Evolutionary conservation across 2,888 invertebrate genomes (phyloP), one percentile per base, ranked within the genome.

Genomic region (Pseudanteris insignis): DNA sequence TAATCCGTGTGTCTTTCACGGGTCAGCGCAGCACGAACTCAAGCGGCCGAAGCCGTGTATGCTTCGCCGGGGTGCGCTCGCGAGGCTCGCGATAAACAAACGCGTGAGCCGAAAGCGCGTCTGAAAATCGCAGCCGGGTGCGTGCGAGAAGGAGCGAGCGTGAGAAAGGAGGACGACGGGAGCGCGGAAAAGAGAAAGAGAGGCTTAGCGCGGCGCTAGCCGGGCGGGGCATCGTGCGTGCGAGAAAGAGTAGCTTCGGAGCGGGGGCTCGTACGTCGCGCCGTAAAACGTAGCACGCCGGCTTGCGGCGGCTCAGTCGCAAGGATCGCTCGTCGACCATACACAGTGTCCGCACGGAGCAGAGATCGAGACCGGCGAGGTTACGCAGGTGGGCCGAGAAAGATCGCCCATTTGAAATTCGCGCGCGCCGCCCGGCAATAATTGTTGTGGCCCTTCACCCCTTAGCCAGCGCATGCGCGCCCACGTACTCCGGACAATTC

Each of bases 261-360:
- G 58, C 34, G 48, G 44, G 60, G 54, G 43, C 24, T 28, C 48
- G 33, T 40, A 43, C 38, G 38, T 30, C 61, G 61, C 58, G 62
- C 65, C 64, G 72, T 74, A 69, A 72, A 75, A 70, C 70, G 66
- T 65, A 68, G 66, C 63, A 67, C 65, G 64, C 62, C 69, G 67
- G 60, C 65, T 69, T 68, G 72, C 69, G 72, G 73, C 73, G 74
- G 72, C 70, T 75, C 73, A 78, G 77, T 77, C 72, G 74, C 72
- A 71, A 60, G 72, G 69, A 71, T 70, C 66, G 75, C 74, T 73
- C 66, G 67, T 63, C 48, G 69, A 68, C 28, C 60, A 46, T 46
- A 61, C 58, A 18, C 18, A 6, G 47, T 46, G 61, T 58, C 34
- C 48, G 37, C 11, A 28, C 21, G 36, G n/a, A 53, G 46, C 29